Evolutionary conservation across 1,140 invertebrate species (phyloP), one percentile per base, ranked within the genome.

Genomic region (Brachionus plicatilis): DNA sequence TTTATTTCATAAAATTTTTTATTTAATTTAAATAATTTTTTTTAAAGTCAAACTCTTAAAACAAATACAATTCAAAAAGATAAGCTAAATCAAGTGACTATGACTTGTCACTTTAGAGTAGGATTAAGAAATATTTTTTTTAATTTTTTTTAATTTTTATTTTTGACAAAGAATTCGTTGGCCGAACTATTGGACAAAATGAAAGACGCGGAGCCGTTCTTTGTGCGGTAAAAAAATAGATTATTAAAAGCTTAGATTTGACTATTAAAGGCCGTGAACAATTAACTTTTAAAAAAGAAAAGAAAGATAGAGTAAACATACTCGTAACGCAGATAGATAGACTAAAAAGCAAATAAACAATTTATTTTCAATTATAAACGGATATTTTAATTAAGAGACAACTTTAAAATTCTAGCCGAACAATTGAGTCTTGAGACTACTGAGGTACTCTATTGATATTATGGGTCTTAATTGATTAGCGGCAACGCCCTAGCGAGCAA

Each of bases 121-220:
- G 24, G 37, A 37, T 56, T 53, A 6, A 20, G 6, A 66, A 82
- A 37, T 56, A 53, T 12, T 20, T 43, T 27, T 1, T 43, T 68
- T 0, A 0, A 84, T 9, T 20, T 17, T 53, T 56, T 27, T 24
- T 24, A 29, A 47, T 29, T 11, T 43, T 43, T 84, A 2, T 45
- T 24, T 24, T 84, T 75, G 33, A 75, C 56, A 17, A 45, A 84
- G 83, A 75, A 72, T 27, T 84, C 83, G 11, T 76, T 84, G 24
- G 47, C 68, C 29, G 68, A 84, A n/a, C 43, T 84, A 66, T 45
- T 84, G 24, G 45, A 75, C n/a, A 84, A 78, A 84, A 72, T 84
- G 83, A 75, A 84, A 43, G 83, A 84, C 33, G 66, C 83, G 9
- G 83, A 84, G 24, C 83, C 83, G 37, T 84, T 75, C 45, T 84